Base-by-base conservation (phyloP, 2,797 vertebrate genomes). In the Morus bassanus region DNA sequence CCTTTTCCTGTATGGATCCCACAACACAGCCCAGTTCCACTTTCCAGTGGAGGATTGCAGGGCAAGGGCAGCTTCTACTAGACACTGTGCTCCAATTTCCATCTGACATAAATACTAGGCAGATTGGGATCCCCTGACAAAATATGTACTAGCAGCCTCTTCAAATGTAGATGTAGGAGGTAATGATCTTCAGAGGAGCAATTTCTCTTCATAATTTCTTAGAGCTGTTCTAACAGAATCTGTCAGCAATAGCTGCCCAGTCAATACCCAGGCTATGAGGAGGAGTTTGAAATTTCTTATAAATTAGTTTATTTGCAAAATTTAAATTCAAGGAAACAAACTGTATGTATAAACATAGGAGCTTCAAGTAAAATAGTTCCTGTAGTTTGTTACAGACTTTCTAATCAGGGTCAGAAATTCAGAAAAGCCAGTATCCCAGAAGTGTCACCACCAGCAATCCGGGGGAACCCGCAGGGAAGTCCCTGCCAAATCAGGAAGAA, bases 401-500 rank as follows among this genome's bases (percentile, higher is more conserved):
- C 39, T 57, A 61, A 28, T 35, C 1, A 1, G n/a, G 22, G 59
- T 72, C 59, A 86, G 53, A 86, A 93, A 87, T 70, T 84, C 75
- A 64, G 56, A 16, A 70, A 5, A 70, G 65, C 3, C 21, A 64
- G 10, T 35, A 72, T 50, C 23, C 10, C 61, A 43, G 35, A 72
- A 74, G 10, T 2, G 5, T 33, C 15, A 33, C 13, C 48, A 64
- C 10, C 28, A 57, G 31, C 1, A 5, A 60, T 3, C 0, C 0
- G 0, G 43, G 13, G 11, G 13, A 93, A 61, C 22, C 51, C 30
- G 5, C 24, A 86, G 50, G 17, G 30, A 84, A 81, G 13, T 30
- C 48, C 56, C 46, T 53, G 13, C 3, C 60, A 48, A 53, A 74
- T 41, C 18, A 59, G 24, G 68, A 90, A 86, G 45, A 30, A 28